These are phyloP conservation scores for Chaenodraco wilsoni DNA, from an alignment of 2,797 vertebrate genomes.

Conservation along the genomic window DNA sequence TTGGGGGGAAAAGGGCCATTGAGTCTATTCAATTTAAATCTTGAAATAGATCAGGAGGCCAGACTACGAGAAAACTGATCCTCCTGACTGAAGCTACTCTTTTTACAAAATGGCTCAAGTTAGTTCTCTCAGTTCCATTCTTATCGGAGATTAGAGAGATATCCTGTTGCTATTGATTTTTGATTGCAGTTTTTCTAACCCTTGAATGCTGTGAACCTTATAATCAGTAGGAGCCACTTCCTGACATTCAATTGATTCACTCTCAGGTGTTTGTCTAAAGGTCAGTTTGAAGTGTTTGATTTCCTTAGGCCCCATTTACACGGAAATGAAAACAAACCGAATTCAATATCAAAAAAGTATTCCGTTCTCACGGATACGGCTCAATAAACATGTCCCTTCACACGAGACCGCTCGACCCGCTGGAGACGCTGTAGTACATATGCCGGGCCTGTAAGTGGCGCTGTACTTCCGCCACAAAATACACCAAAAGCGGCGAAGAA, in stretches of 20 bases:
- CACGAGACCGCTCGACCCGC: too few relatives aligned
- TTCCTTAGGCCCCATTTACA: background rate
- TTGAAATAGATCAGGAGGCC: conserved; percentile 70
- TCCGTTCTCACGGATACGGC: too few relatives aligned
- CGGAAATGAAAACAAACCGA: too few relatives aligned
- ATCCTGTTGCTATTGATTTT: conserved; percentile 18
- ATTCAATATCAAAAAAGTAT: too few relatives aligned
- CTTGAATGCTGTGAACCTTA: background rate
- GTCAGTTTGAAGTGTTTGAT: conserved; percentile 20
- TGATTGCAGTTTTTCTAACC: conserved; percentile 5
- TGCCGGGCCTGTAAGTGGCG: too few relatives aligned
- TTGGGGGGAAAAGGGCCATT: conserved; percentile 70
- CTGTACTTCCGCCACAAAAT: too few relatives aligned
- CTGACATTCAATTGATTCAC: conserved; percentile 23
- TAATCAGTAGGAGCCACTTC: conserved; percentile 16
- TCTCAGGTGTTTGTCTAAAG: conserved; percentile 28
- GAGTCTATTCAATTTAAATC: conserved; percentile 64
- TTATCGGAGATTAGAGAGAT: background rate
- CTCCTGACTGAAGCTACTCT: conserved; percentile 33
- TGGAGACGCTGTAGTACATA: too few relatives aligned
- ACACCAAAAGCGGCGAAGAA: too few relatives aligned
- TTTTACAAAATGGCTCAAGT: conserved; percentile 36
- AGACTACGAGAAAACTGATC: conserved; percentile 44
- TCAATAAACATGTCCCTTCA: too few relatives aligned
- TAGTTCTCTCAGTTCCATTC: conserved; percentile 26